Conservation (phyloP, 2,113 vertebrate genomes). For the Odocoileus virginianus region DNA sequence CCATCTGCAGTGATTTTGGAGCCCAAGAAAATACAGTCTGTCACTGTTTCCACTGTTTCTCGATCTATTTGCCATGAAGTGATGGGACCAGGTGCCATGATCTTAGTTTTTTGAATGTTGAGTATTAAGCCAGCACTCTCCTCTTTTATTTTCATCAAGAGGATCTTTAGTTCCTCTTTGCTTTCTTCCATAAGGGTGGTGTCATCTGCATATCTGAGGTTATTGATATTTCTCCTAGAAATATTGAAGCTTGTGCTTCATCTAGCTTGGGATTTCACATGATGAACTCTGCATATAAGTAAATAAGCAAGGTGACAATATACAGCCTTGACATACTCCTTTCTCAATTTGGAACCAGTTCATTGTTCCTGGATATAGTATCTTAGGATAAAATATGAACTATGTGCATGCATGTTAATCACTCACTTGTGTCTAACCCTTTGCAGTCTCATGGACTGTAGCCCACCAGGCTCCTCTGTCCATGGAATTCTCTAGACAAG, state of each 20-base stretch:
- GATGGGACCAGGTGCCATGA: neutral
- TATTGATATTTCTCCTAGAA: neutral
- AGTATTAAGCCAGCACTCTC: neutral
- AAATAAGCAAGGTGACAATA: neutral
- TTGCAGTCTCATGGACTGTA: neutral
- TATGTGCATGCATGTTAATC: neutral
- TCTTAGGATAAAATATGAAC: neutral
- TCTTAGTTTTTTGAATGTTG: neutral
- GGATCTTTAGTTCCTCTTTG: neutral
- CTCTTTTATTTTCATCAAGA: neutral
- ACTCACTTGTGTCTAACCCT: neutral
- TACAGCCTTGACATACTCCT: neutral
- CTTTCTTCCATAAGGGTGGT: neutral
- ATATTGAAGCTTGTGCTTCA: neutral
- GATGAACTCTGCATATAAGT: neutral
- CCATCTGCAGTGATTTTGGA: neutral
- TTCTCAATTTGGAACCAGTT: neutral
- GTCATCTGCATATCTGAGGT: neutral
- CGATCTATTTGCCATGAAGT: neutral
- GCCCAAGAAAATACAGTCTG: neutral
- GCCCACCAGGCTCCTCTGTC: neutral
- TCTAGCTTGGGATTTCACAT: neutral
- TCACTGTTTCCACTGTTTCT: neutral
- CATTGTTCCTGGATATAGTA: neutral
- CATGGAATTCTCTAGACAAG: neutral